These are phyloP conservation scores for Dendrocincla fuliginosa DNA, from an alignment of 2,797 vertebrate genomes.

Conservation along the genomic window DNA sequence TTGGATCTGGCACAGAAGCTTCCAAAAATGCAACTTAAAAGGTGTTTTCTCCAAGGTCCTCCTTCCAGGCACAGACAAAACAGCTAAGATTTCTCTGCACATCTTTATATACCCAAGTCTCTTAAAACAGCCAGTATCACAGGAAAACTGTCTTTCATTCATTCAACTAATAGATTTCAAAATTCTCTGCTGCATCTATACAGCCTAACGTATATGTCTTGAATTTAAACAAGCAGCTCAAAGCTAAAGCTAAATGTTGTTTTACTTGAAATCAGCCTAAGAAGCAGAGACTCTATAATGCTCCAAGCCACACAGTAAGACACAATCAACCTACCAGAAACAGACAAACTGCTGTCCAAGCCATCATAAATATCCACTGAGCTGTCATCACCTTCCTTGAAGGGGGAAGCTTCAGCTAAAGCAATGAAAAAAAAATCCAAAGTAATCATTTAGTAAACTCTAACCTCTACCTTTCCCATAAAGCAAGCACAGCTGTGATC, in stretches of 20 bases:
- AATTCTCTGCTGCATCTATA: neutral
- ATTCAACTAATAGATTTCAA: neutral
- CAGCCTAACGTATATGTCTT: neutral
- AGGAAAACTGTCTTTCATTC: neutral
- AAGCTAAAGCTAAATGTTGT: neutral
- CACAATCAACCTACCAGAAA: conserved; percentile 77
- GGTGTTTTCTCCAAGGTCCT: neutral
- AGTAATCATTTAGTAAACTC: neutral
- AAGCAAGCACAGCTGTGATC: neutral
- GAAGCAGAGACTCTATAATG: neutral
- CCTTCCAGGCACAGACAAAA: neutral
- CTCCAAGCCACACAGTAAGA: neutral
- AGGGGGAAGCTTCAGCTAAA: conserved; percentile 75
- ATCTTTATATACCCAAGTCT: neutral
- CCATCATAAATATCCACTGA: conserved; percentile 96
- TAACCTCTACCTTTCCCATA: neutral
- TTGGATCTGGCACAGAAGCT: neutral
- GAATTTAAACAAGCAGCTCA: neutral
- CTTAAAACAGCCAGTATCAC: neutral
- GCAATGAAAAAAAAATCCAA: neutral
- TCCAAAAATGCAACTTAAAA: neutral
- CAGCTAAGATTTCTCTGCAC: no score
- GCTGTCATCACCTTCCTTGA: conserved; percentile 81
- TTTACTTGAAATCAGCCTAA: neutral
- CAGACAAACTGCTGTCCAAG: conserved; percentile 76